These are phyloP conservation scores for Stratiomys singularior DNA, from an alignment of 2,888 invertebrate species.

Conservation along the genomic window DNA sequence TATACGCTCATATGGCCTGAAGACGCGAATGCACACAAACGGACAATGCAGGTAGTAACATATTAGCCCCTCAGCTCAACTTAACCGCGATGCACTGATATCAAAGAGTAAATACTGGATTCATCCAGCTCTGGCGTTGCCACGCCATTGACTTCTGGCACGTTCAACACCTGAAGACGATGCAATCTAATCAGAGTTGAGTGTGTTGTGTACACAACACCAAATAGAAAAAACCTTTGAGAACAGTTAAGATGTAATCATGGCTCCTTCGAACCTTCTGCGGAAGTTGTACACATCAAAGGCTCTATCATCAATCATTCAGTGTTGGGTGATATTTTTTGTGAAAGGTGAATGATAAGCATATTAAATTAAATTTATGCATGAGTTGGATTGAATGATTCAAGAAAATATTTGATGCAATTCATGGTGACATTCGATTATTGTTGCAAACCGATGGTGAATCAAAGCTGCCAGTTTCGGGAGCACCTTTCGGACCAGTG, in stretches of 20 bases:
- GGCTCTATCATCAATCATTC: neutral
- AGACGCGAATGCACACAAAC: neutral
- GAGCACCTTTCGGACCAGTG: too few relatives aligned
- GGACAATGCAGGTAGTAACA: slow-evolving; percentile 17
- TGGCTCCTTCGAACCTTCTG: neutral
- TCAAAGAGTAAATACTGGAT: slow-evolving; percentile 9
- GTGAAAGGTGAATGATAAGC: neutral
- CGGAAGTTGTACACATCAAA: neutral
- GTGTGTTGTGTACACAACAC: neutral
- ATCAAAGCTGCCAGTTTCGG: too few relatives aligned
- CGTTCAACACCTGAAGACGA: neutral
- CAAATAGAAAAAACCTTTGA: neutral
- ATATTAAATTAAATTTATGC: neutral
- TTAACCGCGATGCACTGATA: slow-evolving; percentile 19
- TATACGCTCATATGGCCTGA: neutral
- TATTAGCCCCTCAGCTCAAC: neutral
- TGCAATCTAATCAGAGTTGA: slow-evolving; percentile 25
- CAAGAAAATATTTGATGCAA: too few relatives aligned
- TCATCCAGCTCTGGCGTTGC: neutral
- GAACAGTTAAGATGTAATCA: slow-evolving; percentile 16
- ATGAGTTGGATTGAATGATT: neutral
- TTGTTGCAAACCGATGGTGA: too few relatives aligned
- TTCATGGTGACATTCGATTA: too few relatives aligned
- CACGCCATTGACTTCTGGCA: slow-evolving; percentile 32
- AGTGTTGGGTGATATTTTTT: neutral